These are phyloP conservation scores for Drosophila picticornis DNA, from an alignment of 2,888 invertebrate genomes.

Conservation along the genomic window DNA sequence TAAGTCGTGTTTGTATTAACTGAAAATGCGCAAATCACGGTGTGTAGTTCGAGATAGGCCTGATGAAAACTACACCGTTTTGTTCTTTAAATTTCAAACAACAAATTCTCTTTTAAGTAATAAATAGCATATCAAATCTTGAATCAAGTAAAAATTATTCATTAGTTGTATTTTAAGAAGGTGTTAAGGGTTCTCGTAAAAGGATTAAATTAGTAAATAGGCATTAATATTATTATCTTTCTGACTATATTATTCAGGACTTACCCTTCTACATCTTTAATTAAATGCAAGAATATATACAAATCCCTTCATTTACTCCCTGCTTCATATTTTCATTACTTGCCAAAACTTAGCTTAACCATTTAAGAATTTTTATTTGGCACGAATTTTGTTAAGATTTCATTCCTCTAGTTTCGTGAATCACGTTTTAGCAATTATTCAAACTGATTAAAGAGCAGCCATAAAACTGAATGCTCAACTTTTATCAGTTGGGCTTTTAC, in stretches of 20 bases:
- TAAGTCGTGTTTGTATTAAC: not conserved
- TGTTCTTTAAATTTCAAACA: not conserved
- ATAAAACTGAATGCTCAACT: conserved; percentile 68
- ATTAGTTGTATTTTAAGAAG: not conserved
- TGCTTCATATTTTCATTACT: not conserved
- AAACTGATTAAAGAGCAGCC: conserved; percentile 69
- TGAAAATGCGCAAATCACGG: not conserved
- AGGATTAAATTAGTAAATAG: not conserved
- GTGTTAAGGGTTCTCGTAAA: not conserved
- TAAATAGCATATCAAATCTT: not conserved
- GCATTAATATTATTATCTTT: rapidly evolving
- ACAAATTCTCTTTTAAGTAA: not conserved
- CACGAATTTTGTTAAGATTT: not conserved
- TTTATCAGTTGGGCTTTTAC: conserved; percentile 66
- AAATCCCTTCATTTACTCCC: not conserved
- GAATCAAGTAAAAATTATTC: not conserved
- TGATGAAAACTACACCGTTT: not conserved
- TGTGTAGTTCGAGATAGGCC: not conserved
- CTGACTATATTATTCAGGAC: not conserved
- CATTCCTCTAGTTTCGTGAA: conserved; percentile 25
- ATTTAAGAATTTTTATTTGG: conserved; percentile 6
- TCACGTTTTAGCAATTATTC: conserved; percentile 79
- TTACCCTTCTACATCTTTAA: not conserved
- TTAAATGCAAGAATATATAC: not conserved
- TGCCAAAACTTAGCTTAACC: not conserved